A percentile compares a stretch with the other conserved stretches of the same genome.
These are phyloP conservation scores for Axea sp. DNA, from an alignment of 2,888 invertebrate genomes.

Conservation along the genomic window DNA sequence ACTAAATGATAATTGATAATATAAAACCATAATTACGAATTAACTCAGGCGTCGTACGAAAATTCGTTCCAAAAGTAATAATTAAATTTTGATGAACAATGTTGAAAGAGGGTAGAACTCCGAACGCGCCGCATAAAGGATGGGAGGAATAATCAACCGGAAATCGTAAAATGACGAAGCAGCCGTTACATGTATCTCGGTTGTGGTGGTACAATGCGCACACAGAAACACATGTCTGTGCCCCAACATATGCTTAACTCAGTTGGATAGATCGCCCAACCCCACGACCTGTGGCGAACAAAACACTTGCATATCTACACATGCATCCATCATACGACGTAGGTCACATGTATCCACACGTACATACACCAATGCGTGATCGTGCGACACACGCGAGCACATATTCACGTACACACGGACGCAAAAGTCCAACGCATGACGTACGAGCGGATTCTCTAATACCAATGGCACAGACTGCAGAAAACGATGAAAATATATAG, in stretches of 20 bases:
- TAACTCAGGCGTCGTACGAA: constrained; percentile 15
- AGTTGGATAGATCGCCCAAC: constrained; percentile 64
- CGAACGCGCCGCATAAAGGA: constrained; percentile 39
- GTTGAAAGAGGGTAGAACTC: constrained; percentile 12
- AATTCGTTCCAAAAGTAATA: constrained; percentile 43
- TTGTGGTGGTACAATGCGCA: constrained; percentile 37
- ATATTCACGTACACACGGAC: constrained; percentile 6
- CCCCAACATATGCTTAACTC: constrained; percentile 62
- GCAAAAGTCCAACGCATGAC: constrained; percentile 34
- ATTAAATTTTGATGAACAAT: constrained; percentile 49
- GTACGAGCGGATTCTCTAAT: constrained; percentile 43
- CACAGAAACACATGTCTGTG: constrained; percentile 52
- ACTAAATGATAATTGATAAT: constrained; percentile 30
- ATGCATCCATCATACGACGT: constrained; percentile 65
- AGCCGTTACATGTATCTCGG: constrained; percentile 60
- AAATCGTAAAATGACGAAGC: constrained; percentile 68
- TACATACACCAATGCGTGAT: not conserved
- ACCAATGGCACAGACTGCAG: constrained; percentile 24
- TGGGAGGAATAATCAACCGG: constrained; percentile 63
- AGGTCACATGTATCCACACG: constrained; percentile 24
- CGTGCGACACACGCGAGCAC: constrained; percentile 15
- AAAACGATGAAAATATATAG: constrained; percentile 51
- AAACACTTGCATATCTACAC: constrained; percentile 69
- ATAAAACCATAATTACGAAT: constrained; percentile 35
- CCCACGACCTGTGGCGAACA: constrained; percentile 66